Percentiles rank a stretch among this genome's conserved stretches.
These are phyloP conservation scores for Psophia crepitans DNA, from an alignment of 2,113 vertebrate species.

Conservation along the genomic window DNA sequence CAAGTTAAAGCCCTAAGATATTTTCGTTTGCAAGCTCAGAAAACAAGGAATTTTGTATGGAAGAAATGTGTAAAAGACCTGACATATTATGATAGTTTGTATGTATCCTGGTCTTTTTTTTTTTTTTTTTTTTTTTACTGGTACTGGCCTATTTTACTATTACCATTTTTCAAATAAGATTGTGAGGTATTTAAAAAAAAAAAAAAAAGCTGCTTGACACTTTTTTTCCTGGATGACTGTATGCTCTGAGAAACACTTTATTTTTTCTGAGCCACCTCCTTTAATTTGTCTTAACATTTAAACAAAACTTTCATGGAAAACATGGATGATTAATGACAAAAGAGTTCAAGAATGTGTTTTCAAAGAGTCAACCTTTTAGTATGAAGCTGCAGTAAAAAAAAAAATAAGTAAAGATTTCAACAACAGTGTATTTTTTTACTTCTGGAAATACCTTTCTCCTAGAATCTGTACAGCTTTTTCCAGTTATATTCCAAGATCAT, in stretches of 20 bases:
- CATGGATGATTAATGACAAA: background rate
- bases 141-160: background rate
- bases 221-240: background rate
- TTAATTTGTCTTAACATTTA: background rate
- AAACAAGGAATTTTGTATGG: background rate
- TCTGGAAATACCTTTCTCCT: background rate
- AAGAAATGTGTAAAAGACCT: background rate
- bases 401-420: background rate
- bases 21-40: background rate
- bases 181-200: background rate
- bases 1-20: background rate
- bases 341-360: background rate
- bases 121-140: background rate
- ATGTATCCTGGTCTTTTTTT: background rate
- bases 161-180: background rate
- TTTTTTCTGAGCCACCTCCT: rapidly evolving
- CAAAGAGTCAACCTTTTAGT: background rate
- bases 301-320: background rate
- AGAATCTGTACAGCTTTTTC: background rate
- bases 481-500: background rate
- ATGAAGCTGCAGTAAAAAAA: background rate
- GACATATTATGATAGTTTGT: rapidly evolving
- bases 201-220: background rate
- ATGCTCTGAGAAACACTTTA: background rate
- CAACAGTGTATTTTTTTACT: background rate